Conservation (phyloP, 1,140 invertebrate species). For the Drosophila kikkawai region DNA sequence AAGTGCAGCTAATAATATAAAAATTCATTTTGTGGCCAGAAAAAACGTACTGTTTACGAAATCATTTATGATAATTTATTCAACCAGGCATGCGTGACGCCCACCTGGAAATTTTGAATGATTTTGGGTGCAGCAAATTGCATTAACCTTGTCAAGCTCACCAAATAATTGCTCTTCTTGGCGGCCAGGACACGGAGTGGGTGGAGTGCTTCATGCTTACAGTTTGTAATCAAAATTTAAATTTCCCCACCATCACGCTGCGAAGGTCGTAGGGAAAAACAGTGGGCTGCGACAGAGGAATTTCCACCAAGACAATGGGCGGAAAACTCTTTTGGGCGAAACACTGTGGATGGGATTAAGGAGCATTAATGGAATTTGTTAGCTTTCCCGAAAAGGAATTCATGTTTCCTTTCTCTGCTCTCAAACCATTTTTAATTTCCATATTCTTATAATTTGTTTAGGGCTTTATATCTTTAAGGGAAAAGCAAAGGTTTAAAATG, state of each 20-base stretch:
- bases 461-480: neutral
- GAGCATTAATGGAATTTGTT: conserved; percentile 51
- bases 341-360: conserved; percentile 37
- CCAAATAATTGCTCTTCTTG: conserved; percentile 60
- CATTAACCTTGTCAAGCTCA: conserved; percentile 67
- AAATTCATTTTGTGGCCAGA: conserved; percentile 62
- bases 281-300: conserved; percentile 24
- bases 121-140: conserved; percentile 79
- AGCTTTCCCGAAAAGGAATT: conserved; percentile 28
- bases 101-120: conserved; percentile 46
- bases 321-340: conserved; percentile 18
- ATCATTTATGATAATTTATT: conserved; percentile 80
- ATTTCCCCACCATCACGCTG: conserved; percentile 12
- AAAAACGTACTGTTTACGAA: conserved; percentile 49
- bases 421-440: conserved; percentile 34
- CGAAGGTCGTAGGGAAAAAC: conserved; percentile 30
- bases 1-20: conserved; percentile 70
- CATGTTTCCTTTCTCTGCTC: conserved; percentile 16
- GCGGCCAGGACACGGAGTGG: conserved; percentile 28
- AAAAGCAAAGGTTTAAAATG: neutral
- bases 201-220: conserved; percentile 21
- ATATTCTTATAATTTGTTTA: conserved; percentile 40
- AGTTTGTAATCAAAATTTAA: conserved; percentile 51
- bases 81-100: conserved; percentile 66
- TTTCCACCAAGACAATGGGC: conserved; percentile 34